Conservation (phyloP, 2,797 vertebrate species). For the Lepus oiostolus region DNA sequence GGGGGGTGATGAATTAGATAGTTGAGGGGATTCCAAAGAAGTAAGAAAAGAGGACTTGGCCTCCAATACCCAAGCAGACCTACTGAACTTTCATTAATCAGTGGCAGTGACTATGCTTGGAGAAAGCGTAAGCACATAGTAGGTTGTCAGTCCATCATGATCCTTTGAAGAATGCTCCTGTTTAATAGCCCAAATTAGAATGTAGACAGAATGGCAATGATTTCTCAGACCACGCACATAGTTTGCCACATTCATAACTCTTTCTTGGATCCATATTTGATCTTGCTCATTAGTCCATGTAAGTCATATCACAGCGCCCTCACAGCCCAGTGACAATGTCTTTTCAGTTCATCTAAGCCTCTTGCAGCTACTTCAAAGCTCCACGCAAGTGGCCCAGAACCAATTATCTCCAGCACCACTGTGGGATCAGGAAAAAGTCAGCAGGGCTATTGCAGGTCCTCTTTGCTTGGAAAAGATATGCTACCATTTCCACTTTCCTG, state of each 20-base stretch:
- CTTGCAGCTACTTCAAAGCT: neutral
- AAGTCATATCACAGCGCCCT: neutral
- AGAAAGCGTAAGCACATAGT: neutral
- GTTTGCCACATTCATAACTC: neutral
- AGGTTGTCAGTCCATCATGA: neutral
- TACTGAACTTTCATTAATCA: neutral
- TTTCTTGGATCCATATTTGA: neutral
- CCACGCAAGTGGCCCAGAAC: neutral
- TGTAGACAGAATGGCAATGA: fast-evolving
- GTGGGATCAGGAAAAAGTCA: neutral
- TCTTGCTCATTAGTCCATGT: neutral
- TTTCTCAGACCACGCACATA: neutral
- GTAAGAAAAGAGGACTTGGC: neutral
- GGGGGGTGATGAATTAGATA: neutral
- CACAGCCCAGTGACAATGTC: neutral
- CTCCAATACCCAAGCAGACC: neutral
- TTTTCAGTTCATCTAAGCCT: neutral
- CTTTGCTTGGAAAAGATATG: neutral
- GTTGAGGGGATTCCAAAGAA: neutral
- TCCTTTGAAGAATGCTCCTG: neutral
- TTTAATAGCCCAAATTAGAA: neutral
- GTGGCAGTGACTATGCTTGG: neutral
- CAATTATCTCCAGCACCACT: neutral
- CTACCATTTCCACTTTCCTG: neutral
- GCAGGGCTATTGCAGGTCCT: neutral